Conservation (phyloP, 1,140 invertebrate genomes). For the Drosophila ambigua region DNA sequence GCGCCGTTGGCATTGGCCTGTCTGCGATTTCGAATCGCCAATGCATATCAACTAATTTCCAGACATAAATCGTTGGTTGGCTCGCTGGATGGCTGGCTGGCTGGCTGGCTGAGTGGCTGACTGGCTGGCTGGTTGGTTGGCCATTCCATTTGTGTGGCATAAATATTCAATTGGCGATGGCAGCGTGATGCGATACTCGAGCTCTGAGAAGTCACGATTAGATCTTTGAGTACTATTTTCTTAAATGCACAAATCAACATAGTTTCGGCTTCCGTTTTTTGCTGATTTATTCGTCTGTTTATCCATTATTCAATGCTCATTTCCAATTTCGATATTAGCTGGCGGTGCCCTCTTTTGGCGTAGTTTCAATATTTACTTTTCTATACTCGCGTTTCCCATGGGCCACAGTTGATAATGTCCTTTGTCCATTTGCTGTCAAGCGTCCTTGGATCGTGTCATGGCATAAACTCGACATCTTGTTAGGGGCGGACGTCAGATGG, state of each 20-base stretch:
- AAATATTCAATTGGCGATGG: slow-evolving; percentile 31
- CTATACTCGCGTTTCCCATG: slow-evolving; percentile 13
- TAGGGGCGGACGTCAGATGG: too few relatives aligned
- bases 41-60: slow-evolving; percentile 57
- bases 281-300: too few relatives aligned
- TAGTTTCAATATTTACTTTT: slow-evolving; percentile 37
- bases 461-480: slow-evolving; percentile 58
- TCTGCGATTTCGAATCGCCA: slow-evolving; percentile 55
- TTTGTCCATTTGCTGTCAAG: slow-evolving; percentile 48
- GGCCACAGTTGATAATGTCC: slow-evolving; percentile 63
- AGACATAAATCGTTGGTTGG: slow-evolving; percentile 42
- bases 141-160: slow-evolving; percentile 14
- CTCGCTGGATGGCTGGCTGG: slow-evolving; percentile 5
- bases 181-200: slow-evolving; percentile 15
- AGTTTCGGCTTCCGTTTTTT: too few relatives aligned
- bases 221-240: neutral
- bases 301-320: slow-evolving; percentile 6
- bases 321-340: slow-evolving; percentile 40
- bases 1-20: slow-evolving; percentile 30
- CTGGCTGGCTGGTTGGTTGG: slow-evolving; percentile 2
- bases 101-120: slow-evolving; percentile 1
- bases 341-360: slow-evolving; percentile 24
- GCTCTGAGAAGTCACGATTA: neutral
- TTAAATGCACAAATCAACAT: neutral
- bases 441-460: slow-evolving; percentile 74